phyloP scores from a whole-genome alignment of 2,797 vertebrate genomes.

The Sebastolobus altivelis region DNA sequence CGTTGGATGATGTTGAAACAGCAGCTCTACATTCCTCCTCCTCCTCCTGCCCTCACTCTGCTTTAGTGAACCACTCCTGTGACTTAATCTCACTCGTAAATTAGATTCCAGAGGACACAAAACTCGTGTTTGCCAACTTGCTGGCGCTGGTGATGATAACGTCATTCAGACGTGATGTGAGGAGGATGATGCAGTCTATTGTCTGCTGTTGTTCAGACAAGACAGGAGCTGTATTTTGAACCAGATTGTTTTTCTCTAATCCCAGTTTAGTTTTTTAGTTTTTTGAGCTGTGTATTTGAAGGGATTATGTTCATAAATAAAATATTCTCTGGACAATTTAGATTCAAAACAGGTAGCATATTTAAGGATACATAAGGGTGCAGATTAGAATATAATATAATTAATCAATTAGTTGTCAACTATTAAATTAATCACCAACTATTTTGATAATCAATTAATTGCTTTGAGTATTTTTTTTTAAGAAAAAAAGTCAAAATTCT shows the following conservation, averaged over 20 bases:
- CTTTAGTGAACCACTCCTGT: slow-evolving; percentile 45
- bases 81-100: slow-evolving; percentile 56
- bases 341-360: neutral
- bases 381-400: neutral
- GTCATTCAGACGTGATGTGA: slow-evolving; percentile 19
- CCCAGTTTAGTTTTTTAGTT: neutral
- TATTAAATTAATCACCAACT: neutral
- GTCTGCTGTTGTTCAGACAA: slow-evolving; percentile 15
- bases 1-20: slow-evolving; percentile 4
- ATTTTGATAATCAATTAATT: neutral
- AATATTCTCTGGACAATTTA: slow-evolving; percentile 1
- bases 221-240: neutral
- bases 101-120: slow-evolving; percentile 62
- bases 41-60: slow-evolving; percentile 17
- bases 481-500: too few species aligned
- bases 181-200: slow-evolving; percentile 7
- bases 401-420: neutral
- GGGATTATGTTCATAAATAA: neutral
- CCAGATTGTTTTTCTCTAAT: slow-evolving; percentile 16
- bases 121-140: slow-evolving; percentile 57
- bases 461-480: neutral
- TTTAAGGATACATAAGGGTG: too few species aligned
- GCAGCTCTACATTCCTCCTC: slow-evolving; percentile 37
- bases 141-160: slow-evolving; percentile 28
- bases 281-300: slow-evolving; percentile 1